phyloP scores from a whole-genome alignment of 2,888 invertebrate species.

The Sympetrum striolatum region DNA sequence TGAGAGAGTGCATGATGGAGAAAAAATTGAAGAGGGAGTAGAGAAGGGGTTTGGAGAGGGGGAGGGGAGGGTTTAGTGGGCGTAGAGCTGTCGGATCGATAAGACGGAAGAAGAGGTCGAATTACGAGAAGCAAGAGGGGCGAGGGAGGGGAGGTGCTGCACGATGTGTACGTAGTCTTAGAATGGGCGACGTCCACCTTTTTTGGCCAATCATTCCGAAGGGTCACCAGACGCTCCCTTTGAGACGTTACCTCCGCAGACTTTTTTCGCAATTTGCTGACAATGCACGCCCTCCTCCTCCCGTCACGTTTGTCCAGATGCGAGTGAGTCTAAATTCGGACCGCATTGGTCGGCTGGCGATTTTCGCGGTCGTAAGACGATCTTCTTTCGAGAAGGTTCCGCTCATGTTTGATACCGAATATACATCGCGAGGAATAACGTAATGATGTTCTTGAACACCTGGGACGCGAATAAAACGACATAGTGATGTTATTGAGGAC shows the following conservation, averaged over 20 bases:
- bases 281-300: too few relatives aligned
- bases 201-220: neutral
- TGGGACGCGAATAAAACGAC: too few relatives aligned
- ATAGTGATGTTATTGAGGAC: too few relatives aligned
- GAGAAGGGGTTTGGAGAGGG: neutral
- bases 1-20: neutral
- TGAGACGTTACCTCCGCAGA: neutral
- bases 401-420: too few relatives aligned
- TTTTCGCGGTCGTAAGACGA: too few relatives aligned
- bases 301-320: too few relatives aligned
- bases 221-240: neutral
- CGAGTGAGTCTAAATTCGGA: too few relatives aligned
- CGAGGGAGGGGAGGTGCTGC: neutral
- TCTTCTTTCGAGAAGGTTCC: too few relatives aligned
- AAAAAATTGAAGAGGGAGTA: neutral
- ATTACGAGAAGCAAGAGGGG: constrained; percentile 21
- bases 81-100: constrained; percentile 6
- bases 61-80: neutral
- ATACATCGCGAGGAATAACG: too few relatives aligned
- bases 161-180: neutral
- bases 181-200: neutral
- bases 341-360: too few relatives aligned
- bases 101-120: constrained; percentile 37
- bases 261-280: too few relatives aligned
- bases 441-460: too few relatives aligned